Conservation (phyloP, 2,797 vertebrate genomes). For the Triplophysa yarkandensis region DNA sequence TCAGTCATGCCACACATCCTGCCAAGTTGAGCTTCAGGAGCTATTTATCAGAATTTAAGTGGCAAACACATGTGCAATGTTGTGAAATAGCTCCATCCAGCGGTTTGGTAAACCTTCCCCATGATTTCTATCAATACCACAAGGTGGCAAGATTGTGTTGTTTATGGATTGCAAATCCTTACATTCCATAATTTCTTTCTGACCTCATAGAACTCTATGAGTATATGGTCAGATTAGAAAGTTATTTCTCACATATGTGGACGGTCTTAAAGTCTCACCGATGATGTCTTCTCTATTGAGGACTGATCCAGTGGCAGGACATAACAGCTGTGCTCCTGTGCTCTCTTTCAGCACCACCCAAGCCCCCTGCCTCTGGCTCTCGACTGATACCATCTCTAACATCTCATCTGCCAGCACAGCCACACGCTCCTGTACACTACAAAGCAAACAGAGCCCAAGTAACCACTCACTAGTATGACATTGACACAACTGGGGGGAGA, state of each 20-base stretch:
- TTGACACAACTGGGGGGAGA: too few species aligned
- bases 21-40: background rate
- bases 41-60: slow-evolving; percentile 3
- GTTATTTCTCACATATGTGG: background rate
- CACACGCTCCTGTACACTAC: slow-evolving; percentile 67
- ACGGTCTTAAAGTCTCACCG: slow-evolving; percentile 65
- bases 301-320: slow-evolving; percentile 69
- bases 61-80: background rate
- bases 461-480: background rate
- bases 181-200: background rate
- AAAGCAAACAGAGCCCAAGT: slow-evolving; percentile 20
- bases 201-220: background rate
- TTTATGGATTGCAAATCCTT: too few species aligned
- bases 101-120: background rate
- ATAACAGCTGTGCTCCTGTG: slow-evolving; percentile 78
- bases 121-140: background rate
- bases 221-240: background rate
- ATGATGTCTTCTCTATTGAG: slow-evolving; percentile 76
- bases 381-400: slow-evolving; percentile 72
- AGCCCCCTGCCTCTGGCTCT: slow-evolving; percentile 79
- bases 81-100: slow-evolving; percentile 1
- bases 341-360: slow-evolving; percentile 82
- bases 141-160: background rate
- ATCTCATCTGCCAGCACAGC: slow-evolving; percentile 69
- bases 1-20: slow-evolving; percentile 36